These are phyloP conservation scores for Sitophilus oryzae DNA, from an alignment of 1,140 invertebrate genomes.

Conservation along the genomic window DNA sequence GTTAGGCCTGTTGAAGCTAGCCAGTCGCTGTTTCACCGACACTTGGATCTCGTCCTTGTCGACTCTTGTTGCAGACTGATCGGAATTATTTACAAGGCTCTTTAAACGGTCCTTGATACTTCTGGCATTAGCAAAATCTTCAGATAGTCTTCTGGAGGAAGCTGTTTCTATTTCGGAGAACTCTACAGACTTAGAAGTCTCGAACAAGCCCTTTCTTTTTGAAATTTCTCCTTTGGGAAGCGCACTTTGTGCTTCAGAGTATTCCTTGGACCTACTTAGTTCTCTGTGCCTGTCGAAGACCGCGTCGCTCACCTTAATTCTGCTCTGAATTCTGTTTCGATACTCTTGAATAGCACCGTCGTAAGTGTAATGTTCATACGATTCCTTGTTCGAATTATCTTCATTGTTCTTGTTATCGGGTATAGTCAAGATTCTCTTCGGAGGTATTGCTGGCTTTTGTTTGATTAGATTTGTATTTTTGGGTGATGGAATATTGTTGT, in stretches of 20 bases:
- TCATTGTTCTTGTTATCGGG: slow-evolving; percentile 22
- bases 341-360: slow-evolving; percentile 81
- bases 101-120: slow-evolving; percentile 67
- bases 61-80: slow-evolving; percentile 32
- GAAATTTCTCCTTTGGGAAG: slow-evolving; percentile 74
- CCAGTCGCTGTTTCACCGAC: slow-evolving; percentile 35
- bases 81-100: slow-evolving; percentile 52
- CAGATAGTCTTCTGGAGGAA: slow-evolving; percentile 48
- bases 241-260: slow-evolving; percentile 44
- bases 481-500: slow-evolving; percentile 19
- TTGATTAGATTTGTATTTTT: slow-evolving; percentile 6
- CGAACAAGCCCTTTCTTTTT: slow-evolving; percentile 76
- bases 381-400: slow-evolving; percentile 48
- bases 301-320: slow-evolving; percentile 43
- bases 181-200: slow-evolving; percentile 50
- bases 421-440: neutral
- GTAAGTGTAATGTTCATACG: slow-evolving; percentile 75
- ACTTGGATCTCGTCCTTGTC: slow-evolving; percentile 31
- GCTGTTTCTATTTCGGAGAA: slow-evolving; percentile 36
- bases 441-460: slow-evolving; percentile 16
- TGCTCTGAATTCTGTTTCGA: slow-evolving; percentile 61
- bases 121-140: slow-evolving; percentile 57
- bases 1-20: slow-evolving; percentile 35
- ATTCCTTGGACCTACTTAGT: slow-evolving; percentile 44
- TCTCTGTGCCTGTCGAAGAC: slow-evolving; percentile 37